Evolutionary conservation across 2,113 vertebrate genomes (phyloP), one percentile per base, ranked within the genome.

Genomic region (Gymnogyps californianus): DNA sequence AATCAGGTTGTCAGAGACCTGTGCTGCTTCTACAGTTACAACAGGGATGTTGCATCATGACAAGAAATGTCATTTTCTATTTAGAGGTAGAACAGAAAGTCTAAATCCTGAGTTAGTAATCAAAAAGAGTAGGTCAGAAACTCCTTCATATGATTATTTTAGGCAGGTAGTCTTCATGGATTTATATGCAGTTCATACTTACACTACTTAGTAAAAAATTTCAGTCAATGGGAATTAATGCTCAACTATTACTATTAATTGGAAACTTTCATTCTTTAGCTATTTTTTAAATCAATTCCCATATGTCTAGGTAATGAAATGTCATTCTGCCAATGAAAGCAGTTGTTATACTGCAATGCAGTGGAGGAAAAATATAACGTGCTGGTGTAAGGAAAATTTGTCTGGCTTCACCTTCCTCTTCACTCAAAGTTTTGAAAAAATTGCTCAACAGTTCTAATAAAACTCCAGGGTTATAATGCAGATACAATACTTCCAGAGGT

Each of bases 291-390:
- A 80, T 93, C 51, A 88, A 59, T 95, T 93, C 47, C 70, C 42
- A 70, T 90, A 91, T 74, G 66, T 97, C 87, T 79, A 67, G 58
- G 58, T 94, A 94, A 96, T 74, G 75, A 93, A 96, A 96, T 96
- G 93, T 77, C 89, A 93, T 87, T 80, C 66, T 95, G 91, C 87
- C 95, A 96, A 89, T 36, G 14, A 92, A 94, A 97, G 89, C 66
- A 74, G 42, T 89, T 87, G 94, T 79, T 85, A 83, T 83, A 96
- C 95, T 96, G 93, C 93, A 97, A 51, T 97, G 94, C 94, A 26
- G 95, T 72, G 32, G 47, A 96, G 66, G 64, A 85, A 94, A 96
- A 91, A 90, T 65, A 40, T 69, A 85, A n/a, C 7, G 13, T 93
- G 91, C 87, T 96, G 54, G 78, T 70, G 66, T 94, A 85, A 96